phyloP scores from a whole-genome alignment of 2,888 invertebrate species.

The Lasioglossum zephyrum region DNA sequence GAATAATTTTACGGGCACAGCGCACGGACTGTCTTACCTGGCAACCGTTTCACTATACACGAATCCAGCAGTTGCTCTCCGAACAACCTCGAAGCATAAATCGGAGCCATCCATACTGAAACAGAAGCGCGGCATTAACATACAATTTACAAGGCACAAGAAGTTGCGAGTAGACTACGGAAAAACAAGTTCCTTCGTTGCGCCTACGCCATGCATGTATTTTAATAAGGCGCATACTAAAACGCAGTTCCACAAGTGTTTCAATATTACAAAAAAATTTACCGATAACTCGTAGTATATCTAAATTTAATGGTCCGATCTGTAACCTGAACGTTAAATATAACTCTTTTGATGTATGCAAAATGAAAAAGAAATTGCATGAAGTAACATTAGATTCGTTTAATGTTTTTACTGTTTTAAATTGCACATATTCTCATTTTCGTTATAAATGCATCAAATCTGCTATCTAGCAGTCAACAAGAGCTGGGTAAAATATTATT shows the following conservation, averaged over 20 bases:
- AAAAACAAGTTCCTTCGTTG: background rate
- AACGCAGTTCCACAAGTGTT: background rate
- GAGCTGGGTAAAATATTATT: too few species aligned
- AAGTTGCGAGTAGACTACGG: slow-evolving; percentile 15
- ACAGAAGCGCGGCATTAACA: slow-evolving; percentile 75
- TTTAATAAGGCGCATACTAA: background rate
- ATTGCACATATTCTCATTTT: too few species aligned
- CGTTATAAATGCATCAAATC: too few species aligned
- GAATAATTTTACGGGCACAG: slow-evolving; percentile 19
- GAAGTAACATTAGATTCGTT: too few species aligned
- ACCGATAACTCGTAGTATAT: background rate
- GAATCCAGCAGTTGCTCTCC: slow-evolving; percentile 97
- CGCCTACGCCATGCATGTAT: background rate
- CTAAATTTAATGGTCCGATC: too few species aligned
- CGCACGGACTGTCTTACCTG: slow-evolving; percentile 88
- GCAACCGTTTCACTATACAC: slow-evolving; percentile 99
- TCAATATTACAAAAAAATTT: background rate
- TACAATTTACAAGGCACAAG: slow-evolving; percentile 37
- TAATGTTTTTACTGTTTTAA: too few species aligned
- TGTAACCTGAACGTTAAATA: too few species aligned
- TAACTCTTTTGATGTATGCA: too few species aligned
- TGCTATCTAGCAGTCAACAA: too few species aligned
- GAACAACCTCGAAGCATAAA: slow-evolving; percentile 98
- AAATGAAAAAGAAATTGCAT: too few species aligned
- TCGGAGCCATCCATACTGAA: slow-evolving; percentile 99